These are phyloP conservation scores for Pteruthius melanotis DNA, from an alignment of 2,113 vertebrate species.

Conservation along the genomic window DNA sequence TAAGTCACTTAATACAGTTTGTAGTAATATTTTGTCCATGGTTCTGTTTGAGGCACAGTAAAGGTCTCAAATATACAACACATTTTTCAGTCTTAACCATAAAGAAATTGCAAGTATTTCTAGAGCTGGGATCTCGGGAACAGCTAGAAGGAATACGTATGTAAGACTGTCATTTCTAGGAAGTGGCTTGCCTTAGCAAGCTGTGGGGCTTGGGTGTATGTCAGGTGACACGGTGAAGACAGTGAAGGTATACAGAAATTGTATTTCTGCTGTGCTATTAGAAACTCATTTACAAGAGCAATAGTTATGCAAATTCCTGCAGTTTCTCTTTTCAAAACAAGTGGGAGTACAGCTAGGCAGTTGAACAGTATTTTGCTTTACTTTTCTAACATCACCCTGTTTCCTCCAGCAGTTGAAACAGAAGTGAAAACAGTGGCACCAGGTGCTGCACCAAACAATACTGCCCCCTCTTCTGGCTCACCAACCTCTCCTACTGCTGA, in stretches of 20 bases:
- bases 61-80: neutral
- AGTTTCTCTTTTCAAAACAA: neutral
- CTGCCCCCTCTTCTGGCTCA: conserved; percentile 74
- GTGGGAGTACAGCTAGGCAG: neutral
- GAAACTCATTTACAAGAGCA: neutral
- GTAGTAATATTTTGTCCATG: neutral
- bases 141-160: neutral
- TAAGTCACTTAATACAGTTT: neutral
- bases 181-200: neutral
- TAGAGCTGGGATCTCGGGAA: neutral
- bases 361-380: neutral
- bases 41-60: neutral
- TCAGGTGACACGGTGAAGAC: neutral
- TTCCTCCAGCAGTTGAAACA: conserved; percentile 76
- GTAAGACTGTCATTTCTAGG: neutral
- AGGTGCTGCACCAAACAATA: conserved; percentile 61
- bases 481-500: conserved; percentile 84
- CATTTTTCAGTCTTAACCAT: neutral
- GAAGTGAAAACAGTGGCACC: conserved; percentile 76
- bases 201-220: neutral
- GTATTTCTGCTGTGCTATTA: neutral
- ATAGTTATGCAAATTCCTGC: neutral
- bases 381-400: conserved; percentile 31
- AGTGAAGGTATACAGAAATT: neutral
- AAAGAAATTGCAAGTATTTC: neutral